A percentile compares a stretch with the other conserved stretches of the same genome.
These are phyloP conservation scores for Tortricodes alternella DNA, from an alignment of 2,888 invertebrate species.

Conservation along the genomic window DNA sequence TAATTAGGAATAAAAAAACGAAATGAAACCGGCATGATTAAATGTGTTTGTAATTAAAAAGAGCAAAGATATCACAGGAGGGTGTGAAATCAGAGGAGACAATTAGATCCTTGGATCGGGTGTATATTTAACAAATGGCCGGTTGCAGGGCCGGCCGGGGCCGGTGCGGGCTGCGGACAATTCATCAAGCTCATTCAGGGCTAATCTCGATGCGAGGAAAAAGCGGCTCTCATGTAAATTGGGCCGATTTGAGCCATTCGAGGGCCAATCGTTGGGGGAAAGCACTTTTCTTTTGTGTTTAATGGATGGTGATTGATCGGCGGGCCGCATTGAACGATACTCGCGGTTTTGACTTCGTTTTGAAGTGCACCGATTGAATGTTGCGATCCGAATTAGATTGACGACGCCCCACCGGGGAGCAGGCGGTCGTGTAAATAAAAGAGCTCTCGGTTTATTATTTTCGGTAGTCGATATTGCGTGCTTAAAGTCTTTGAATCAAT, in stretches of 20 bases:
- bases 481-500: neutral
- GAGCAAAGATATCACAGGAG: conserved; percentile 72
- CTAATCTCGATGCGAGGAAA: conserved; percentile 82
- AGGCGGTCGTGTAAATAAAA: conserved; percentile 19
- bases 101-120: conserved; percentile 81
- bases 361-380: conserved; percentile 67
- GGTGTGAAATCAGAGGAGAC: conserved; percentile 82
- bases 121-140: conserved; percentile 84
- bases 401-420: conserved; percentile 29
- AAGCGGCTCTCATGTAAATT: conserved; percentile 83
- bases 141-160: conserved; percentile 50
- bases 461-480: neutral
- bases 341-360: conserved; percentile 78
- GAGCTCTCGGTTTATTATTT: neutral
- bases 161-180: conserved; percentile 64
- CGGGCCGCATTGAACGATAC: conserved; percentile 70
- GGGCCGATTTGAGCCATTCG: conserved; percentile 64
- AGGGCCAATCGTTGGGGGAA: conserved; percentile 80
- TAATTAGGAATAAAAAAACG: conserved; percentile 5
- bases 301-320: conserved; percentile 83
- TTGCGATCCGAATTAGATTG: conserved; percentile 51
- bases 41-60: conserved; percentile 62
- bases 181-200: conserved; percentile 83
- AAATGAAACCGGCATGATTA: conserved; percentile 43
- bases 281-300: conserved; percentile 82